These are phyloP conservation scores for Charina bottae DNA, from an alignment of 2,113 vertebrate species.

Conservation along the genomic window DNA sequence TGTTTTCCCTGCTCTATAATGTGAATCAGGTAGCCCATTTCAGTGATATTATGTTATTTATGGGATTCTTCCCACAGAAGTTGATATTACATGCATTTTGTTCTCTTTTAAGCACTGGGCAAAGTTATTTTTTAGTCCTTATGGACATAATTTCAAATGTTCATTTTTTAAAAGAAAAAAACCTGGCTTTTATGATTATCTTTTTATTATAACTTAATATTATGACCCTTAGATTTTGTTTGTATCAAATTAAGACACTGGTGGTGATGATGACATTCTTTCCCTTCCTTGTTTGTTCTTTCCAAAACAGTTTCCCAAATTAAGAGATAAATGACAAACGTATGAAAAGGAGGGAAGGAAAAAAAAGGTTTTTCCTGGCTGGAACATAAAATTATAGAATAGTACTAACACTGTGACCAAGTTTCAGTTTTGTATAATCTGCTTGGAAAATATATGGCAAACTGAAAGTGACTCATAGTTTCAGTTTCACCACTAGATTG, in stretches of 20 bases:
- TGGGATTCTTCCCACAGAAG: background rate
- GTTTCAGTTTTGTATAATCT: background rate
- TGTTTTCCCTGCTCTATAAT: background rate
- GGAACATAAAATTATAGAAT: background rate
- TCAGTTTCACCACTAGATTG: background rate
- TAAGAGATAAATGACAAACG: background rate
- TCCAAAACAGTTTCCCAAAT: background rate
- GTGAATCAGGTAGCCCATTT: background rate
- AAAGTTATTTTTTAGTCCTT: background rate
- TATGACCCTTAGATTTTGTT: background rate
- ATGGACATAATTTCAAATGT: background rate
- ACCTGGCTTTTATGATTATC: background rate
- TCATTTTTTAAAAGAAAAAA: background rate
- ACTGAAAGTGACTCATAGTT: background rate
- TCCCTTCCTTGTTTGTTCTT: background rate
- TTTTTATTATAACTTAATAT: background rate
- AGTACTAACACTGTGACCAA: background rate
- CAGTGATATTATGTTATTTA: background rate
- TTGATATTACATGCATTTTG: background rate
- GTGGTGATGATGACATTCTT: background rate
- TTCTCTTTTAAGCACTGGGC: background rate
- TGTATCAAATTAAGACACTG: background rate
- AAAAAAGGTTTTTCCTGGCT: too few relatives aligned
- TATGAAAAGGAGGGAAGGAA: background rate
- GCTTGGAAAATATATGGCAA: background rate